phyloP scores from a whole-genome alignment of 1,140 invertebrate species.

The Lethocerus indicus region DNA sequence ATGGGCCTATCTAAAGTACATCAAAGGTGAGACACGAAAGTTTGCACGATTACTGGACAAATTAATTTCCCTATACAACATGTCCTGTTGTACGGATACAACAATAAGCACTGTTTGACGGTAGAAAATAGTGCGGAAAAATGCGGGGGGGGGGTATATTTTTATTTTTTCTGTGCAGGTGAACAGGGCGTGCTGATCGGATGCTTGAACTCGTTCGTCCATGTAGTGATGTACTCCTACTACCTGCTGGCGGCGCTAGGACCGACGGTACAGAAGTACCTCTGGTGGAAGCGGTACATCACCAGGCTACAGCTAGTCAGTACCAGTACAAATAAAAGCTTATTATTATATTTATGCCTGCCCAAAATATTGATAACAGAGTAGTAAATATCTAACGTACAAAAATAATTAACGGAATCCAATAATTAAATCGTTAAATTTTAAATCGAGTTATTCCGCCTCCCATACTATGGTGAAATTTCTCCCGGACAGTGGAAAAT shows the following conservation, averaged over 20 bases:
- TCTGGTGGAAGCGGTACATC: conserved; percentile 73
- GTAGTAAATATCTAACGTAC: not conserved
- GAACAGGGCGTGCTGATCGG: conserved; percentile 33
- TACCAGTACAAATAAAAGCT: conserved; percentile 11
- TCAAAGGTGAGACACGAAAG: conserved; percentile 24
- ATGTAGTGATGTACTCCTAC: conserved; percentile 60
- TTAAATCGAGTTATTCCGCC: not conserved
- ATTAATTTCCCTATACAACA: conserved; percentile 2
- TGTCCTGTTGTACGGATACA: not conserved
- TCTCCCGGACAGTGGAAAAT: not conserved
- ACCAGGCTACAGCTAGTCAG: conserved; percentile 53
- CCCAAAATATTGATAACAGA: too few species aligned
- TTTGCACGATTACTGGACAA: not conserved
- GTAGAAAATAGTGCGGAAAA: not conserved
- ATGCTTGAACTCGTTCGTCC: conserved; percentile 46
- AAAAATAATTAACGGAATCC: not conserved
- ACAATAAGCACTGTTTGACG: not conserved
- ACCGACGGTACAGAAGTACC: conserved; percentile 44
- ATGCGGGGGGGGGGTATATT: too few species aligned
- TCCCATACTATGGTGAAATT: not conserved
- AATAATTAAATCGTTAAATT: not conserved
- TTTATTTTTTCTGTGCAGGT: conserved; percentile 20
- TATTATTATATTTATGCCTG: not conserved
- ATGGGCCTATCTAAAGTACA: conserved; percentile 31
- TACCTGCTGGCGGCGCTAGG: conserved; percentile 53